Conservation (phyloP, 2,797 vertebrate species). For the Hephaestus fuliginosus region DNA sequence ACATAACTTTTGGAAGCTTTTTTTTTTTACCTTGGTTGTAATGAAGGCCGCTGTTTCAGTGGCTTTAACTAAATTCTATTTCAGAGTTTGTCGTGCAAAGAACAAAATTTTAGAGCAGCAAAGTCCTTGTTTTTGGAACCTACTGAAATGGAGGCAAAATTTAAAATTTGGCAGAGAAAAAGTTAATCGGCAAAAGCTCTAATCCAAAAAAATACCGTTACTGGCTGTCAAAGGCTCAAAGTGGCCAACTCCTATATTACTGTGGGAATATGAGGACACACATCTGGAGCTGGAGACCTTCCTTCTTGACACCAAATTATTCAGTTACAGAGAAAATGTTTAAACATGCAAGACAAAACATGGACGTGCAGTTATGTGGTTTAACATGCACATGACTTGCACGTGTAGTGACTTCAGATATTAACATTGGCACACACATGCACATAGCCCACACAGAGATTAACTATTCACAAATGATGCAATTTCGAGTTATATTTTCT, state of each 20-base stretch:
- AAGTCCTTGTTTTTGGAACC: constrained; percentile 18
- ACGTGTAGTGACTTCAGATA: constrained; percentile 2
- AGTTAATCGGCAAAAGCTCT: constrained; percentile 4
- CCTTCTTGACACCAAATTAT: constrained; percentile 4
- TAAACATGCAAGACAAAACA: background rate
- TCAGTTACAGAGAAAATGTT: background rate
- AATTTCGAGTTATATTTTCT: constrained; percentile 19
- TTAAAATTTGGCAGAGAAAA: background rate
- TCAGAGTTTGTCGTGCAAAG: background rate
- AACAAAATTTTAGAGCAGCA: constrained; percentile 11
- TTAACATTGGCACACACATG: constrained; percentile 10
- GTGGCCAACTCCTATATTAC: background rate
- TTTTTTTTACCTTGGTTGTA: background rate
- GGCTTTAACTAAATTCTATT: constrained; percentile 10
- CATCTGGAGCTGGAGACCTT: background rate
- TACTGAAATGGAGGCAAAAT: constrained; percentile 16
- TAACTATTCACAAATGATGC: constrained; percentile 25
- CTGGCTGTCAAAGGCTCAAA: constrained; percentile 7
- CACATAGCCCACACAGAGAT: constrained; percentile 32
- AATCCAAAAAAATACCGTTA: background rate
- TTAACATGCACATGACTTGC: background rate
- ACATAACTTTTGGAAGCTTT: background rate
- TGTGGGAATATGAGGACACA: background rate
- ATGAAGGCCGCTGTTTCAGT: background rate
- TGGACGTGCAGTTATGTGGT: background rate